Conservation (phyloP, 2,113 vertebrate species). For the Malurus alboscapulatus region DNA sequence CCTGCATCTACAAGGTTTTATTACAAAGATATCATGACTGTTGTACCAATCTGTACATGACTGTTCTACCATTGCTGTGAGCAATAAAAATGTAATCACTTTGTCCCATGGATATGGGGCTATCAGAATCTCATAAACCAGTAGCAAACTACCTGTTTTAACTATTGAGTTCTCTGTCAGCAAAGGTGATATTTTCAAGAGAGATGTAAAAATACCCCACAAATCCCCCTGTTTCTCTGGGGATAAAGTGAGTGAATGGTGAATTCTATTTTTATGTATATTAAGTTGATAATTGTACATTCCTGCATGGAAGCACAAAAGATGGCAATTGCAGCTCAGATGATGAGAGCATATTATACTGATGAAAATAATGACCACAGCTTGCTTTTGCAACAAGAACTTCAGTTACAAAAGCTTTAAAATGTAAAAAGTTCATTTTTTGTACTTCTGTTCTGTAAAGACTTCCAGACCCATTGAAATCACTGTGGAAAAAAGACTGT, state of each 20-base stretch:
- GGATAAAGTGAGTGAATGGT: background rate
- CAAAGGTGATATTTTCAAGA: conserved; percentile 8
- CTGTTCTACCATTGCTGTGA: conserved; percentile 43
- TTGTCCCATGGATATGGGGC: conserved; percentile 36
- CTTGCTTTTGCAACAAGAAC: background rate
- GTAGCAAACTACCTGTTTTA: conserved; percentile 11
- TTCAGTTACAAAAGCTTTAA: conserved; percentile 12
- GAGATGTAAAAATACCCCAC: background rate
- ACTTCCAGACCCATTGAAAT: background rate
- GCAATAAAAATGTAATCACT: conserved; percentile 42
- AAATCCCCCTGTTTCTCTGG: background rate
- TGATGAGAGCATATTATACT: background rate
- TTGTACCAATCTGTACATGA: conserved; percentile 46
- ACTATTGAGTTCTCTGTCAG: background rate
- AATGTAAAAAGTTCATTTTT: background rate
- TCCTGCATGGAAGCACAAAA: background rate
- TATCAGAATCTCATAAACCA: conserved; percentile 26
- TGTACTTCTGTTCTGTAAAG: background rate
- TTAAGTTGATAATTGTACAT: conserved; percentile 4
- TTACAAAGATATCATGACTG: conserved; percentile 56
- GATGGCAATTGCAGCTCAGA: background rate
- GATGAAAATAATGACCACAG: background rate
- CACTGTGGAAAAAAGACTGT: background rate
- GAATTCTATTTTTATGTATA: background rate
- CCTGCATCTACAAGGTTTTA: conserved; percentile 62